A percentile compares a stretch with the other conserved stretches of the same genome.
phyloP scores from a whole-genome alignment of 2,797 vertebrate genomes.

The Cirrhinus mrigala region DNA sequence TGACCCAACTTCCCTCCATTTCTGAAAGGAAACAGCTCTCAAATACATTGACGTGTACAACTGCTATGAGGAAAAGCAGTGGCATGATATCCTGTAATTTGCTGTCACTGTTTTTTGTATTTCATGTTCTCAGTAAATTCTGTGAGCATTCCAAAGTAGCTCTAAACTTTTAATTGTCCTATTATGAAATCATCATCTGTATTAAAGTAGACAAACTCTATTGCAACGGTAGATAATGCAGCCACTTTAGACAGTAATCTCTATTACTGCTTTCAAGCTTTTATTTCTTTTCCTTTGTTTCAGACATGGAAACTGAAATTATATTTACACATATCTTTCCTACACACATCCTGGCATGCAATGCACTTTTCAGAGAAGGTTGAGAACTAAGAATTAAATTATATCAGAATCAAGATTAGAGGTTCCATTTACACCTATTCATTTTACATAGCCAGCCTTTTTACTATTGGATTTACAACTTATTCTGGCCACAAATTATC shows the following conservation, averaged over 20 bases:
- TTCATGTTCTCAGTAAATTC: not conserved
- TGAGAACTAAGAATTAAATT: not conserved
- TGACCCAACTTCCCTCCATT: conserved; percentile 41
- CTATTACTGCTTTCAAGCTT: conserved; percentile 43
- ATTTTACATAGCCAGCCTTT: not conserved
- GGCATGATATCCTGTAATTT: not conserved
- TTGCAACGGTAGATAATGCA: conserved; percentile 26
- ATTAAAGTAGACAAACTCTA: conserved; percentile 10
- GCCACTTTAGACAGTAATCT: conserved; percentile 36
- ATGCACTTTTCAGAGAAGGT: conserved; percentile 35
- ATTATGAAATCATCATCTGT: conserved; percentile 13
- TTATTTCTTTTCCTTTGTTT: conserved; percentile 15
- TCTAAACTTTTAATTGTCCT: not conserved
- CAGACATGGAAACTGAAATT: conserved; percentile 49
- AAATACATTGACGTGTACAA: conserved; percentile 9
- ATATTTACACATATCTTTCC: conserved; percentile 47
- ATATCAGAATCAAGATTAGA: conserved; percentile 31
- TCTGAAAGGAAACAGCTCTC: conserved; percentile 39
- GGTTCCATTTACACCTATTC: conserved; percentile 14
- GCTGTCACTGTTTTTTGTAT: not conserved
- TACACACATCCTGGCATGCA: conserved; percentile 29
- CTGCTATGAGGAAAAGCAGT: conserved; percentile 9
- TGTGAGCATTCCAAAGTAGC: not conserved
- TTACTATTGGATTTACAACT: not conserved
- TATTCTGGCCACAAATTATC: not conserved